Evolutionary conservation across 1,140 invertebrate genomes (phyloP).

Genomic region (Oryzaephilus surinamensis): DNA sequence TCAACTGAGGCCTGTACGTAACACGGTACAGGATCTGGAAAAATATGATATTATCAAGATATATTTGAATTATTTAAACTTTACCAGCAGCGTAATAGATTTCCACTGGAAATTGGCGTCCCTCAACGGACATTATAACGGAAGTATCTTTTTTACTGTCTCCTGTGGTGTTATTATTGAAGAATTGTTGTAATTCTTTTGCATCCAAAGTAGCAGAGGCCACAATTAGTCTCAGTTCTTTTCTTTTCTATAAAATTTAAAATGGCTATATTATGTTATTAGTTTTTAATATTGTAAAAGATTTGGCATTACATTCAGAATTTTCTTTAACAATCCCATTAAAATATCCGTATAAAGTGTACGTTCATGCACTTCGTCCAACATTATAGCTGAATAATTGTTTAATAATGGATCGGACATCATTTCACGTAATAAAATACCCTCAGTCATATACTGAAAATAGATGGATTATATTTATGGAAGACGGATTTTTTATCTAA

Average conservation of each 20-base stretch:
- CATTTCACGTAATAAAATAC: constrained; percentile 87
- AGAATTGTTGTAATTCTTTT: constrained; percentile 76
- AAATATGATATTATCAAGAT: constrained; percentile 21
- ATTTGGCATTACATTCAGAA: constrained; percentile 61
- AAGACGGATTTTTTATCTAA: neutral
- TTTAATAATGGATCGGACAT: constrained; percentile 87
- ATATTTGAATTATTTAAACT: constrained; percentile 2
- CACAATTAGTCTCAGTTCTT: constrained; percentile 74
- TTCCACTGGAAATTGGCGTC: constrained; percentile 78
- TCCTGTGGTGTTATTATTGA: constrained; percentile 59
- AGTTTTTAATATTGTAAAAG: constrained; percentile 12
- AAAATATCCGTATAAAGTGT: constrained; percentile 88
- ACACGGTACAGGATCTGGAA: constrained; percentile 79
- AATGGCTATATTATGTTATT: too few relatives aligned
- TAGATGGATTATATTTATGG: constrained; percentile 6
- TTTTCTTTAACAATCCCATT: constrained; percentile 90
- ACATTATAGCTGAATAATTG: constrained; percentile 80
- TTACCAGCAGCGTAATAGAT: constrained; percentile 70
- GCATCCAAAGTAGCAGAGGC: constrained; percentile 95
- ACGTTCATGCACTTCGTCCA: constrained; percentile 96
- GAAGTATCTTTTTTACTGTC: constrained; percentile 55
- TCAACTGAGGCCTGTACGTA: constrained; percentile 83
- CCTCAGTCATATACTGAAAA: constrained; percentile 89
- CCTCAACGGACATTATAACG: constrained; percentile 78
- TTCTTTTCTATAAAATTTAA: constrained; percentile 57